phyloP scores from a whole-genome alignment of 2,888 invertebrate genomes.

The Drosophila mettleri region DNA sequence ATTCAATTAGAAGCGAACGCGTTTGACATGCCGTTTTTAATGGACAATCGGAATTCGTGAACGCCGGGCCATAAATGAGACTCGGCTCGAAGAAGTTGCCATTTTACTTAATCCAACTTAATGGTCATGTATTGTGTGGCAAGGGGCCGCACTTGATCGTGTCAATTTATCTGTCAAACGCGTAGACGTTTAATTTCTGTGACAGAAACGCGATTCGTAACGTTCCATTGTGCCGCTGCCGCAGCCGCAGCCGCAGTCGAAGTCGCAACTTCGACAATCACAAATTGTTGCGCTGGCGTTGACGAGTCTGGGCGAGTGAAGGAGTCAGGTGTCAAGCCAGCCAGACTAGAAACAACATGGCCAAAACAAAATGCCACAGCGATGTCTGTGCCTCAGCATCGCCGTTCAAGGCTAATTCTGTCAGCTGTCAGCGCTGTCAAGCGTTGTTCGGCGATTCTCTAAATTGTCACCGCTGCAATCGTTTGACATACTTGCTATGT shows the following conservation, averaged over 20 bases:
- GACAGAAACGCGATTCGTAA: slow-evolving; percentile 81
- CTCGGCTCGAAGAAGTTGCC: slow-evolving; percentile 60
- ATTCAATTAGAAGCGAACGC: slow-evolving; percentile 61
- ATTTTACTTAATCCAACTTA: slow-evolving; percentile 71
- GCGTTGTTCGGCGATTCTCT: slow-evolving; percentile 61
- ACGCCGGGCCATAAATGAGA: slow-evolving; percentile 8
- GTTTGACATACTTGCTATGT: slow-evolving; percentile 47
- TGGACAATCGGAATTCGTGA: slow-evolving; percentile 56
- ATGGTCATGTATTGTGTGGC: slow-evolving; percentile 52
- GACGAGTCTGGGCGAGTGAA: slow-evolving; percentile 40
- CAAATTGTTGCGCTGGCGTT: slow-evolving; percentile 51
- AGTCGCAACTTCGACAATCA: slow-evolving; percentile 28
- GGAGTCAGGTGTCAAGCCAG: slow-evolving; percentile 11
- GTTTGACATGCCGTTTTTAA: slow-evolving; percentile 64
- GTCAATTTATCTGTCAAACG: slow-evolving; percentile 81
- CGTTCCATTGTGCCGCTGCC: slow-evolving; percentile 63
- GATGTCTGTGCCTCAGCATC: slow-evolving; percentile 27
- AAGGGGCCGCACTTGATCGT: slow-evolving; percentile 73
- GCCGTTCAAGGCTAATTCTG: slow-evolving; percentile 82
- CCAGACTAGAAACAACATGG: slow-evolving; percentile 35
- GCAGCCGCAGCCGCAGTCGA: slow-evolving; percentile 26
- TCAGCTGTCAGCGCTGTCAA: slow-evolving; percentile 81
- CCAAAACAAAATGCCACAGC: slow-evolving; percentile 66
- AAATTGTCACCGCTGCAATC: slow-evolving; percentile 70
- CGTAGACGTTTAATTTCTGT: slow-evolving; percentile 76